phyloP scores from a whole-genome alignment of 1,140 invertebrate species.

The Neotoxoptera formosana region DNA sequence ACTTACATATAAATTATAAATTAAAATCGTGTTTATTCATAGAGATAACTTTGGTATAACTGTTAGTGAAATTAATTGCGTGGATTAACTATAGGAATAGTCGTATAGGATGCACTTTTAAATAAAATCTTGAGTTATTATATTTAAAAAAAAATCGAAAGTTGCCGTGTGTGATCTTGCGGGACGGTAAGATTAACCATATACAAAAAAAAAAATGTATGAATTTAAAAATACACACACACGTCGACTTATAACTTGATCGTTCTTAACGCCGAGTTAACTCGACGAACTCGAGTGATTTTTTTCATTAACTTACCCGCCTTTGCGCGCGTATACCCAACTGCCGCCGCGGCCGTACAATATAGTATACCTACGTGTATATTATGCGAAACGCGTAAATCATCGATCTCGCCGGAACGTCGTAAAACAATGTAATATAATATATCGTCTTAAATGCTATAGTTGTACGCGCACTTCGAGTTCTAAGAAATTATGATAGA shows the following conservation, averaged over 20 bases:
- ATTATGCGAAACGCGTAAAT: neutral
- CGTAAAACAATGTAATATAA: slow-evolving; percentile 34
- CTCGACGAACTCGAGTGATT: neutral
- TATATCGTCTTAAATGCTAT: slow-evolving; percentile 13
- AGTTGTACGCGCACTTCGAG: neutral
- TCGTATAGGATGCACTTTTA: neutral
- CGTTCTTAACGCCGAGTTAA: neutral
- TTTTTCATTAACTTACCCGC: neutral
- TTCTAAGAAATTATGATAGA: slow-evolving; percentile 18
- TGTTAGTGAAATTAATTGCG: neutral
- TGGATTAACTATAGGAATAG: neutral
- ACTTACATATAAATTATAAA: no score
- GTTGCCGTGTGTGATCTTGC: neutral
- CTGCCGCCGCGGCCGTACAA: neutral
- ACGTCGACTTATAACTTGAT: neutral
- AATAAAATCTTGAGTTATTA: neutral
- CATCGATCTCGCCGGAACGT: neutral
- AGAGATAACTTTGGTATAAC: neutral
- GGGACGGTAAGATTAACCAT: neutral
- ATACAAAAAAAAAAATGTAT: neutral
- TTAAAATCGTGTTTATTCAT: neutral
- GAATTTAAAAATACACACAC: neutral
- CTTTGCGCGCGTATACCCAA: neutral
- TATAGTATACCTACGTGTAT: neutral
- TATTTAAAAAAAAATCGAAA: neutral